A percentile compares a stretch with the other conserved stretches of the same genome.
Conservation (phyloP, 2,113 vertebrate species). For the Pangasianodon gigas region DNA sequence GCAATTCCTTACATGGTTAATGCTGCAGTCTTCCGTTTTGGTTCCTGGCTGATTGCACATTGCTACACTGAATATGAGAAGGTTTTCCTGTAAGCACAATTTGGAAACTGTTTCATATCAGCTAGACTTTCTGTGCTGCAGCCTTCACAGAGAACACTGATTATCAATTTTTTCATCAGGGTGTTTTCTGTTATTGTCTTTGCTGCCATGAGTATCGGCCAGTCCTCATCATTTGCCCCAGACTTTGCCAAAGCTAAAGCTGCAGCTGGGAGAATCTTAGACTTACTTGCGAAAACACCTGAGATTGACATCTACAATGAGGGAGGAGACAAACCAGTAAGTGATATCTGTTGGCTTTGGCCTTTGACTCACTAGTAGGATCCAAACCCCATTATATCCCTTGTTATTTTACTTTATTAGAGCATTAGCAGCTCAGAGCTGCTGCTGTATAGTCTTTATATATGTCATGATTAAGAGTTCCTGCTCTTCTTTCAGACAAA, state of each 20-base stretch:
- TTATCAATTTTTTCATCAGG: slow-evolving; percentile 52
- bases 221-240: slow-evolving; percentile 80
- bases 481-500: slow-evolving; percentile 59
- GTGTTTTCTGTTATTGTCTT: slow-evolving; percentile 82
- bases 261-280: slow-evolving; percentile 77
- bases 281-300: slow-evolving; percentile 74
- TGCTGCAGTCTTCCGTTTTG: slow-evolving; percentile 81
- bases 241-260: slow-evolving; percentile 84
- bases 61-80: slow-evolving; percentile 65
- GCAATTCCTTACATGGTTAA: slow-evolving; percentile 83
- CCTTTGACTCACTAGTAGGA: neutral
- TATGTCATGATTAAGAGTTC: neutral
- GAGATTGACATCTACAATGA: slow-evolving; percentile 79
- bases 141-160: neutral
- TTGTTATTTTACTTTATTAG: neutral
- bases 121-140: neutral
- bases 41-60: slow-evolving; percentile 78
- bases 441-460: neutral
- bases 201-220: slow-evolving; percentile 81
- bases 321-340: slow-evolving; percentile 77
- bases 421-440: neutral
- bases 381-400: neutral
- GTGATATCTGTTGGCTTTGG: slow-evolving; percentile 50
- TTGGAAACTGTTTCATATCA: neutral
- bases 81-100: slow-evolving; percentile 78